Evolutionary conservation across 2,113 vertebrate species (phyloP).

Genomic region (Perccottus glenii): DNA sequence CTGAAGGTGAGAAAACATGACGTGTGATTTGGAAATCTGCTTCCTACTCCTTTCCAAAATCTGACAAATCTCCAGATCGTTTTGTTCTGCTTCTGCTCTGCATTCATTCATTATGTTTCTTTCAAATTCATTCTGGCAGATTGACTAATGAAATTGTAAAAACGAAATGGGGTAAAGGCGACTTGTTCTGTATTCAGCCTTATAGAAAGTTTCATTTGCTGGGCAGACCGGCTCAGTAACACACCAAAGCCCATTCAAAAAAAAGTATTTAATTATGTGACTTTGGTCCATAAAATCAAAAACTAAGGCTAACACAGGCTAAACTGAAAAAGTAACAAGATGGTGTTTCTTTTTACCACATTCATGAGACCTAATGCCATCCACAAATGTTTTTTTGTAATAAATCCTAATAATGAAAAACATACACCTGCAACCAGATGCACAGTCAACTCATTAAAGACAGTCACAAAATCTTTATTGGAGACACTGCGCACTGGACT

Average conservation of each 20-base stretch:
- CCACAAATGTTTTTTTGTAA: neutral
- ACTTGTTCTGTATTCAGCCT: conserved; percentile 8
- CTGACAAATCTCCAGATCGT: neutral
- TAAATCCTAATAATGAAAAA: conserved; percentile 2
- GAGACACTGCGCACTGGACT: conserved; percentile 5
- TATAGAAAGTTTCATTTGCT: conserved; percentile 30
- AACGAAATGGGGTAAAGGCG: neutral
- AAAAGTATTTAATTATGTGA: conserved; percentile 29
- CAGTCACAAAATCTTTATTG: conserved; percentile 25
- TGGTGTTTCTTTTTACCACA: neutral
- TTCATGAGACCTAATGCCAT: neutral
- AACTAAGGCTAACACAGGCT: neutral
- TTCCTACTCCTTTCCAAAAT: conserved; percentile 10
- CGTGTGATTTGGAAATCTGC: conserved; percentile 10
- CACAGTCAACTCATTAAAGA: conserved; percentile 20
- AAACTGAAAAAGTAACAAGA: neutral
- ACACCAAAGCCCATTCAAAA: conserved; percentile 2
- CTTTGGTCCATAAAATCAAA: conserved; percentile 14
- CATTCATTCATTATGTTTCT: conserved; percentile 16
- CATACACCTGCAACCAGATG: conserved; percentile 2
- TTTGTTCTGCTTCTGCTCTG: neutral
- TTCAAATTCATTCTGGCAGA: conserved; percentile 8
- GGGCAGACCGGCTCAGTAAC: conserved; percentile 6
- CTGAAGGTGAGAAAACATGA: conserved; percentile 10
- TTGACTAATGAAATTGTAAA: conserved; percentile 24